These are phyloP conservation scores for Leucoma salicis DNA, from an alignment of 2,888 invertebrate genomes.

Conservation along the genomic window DNA sequence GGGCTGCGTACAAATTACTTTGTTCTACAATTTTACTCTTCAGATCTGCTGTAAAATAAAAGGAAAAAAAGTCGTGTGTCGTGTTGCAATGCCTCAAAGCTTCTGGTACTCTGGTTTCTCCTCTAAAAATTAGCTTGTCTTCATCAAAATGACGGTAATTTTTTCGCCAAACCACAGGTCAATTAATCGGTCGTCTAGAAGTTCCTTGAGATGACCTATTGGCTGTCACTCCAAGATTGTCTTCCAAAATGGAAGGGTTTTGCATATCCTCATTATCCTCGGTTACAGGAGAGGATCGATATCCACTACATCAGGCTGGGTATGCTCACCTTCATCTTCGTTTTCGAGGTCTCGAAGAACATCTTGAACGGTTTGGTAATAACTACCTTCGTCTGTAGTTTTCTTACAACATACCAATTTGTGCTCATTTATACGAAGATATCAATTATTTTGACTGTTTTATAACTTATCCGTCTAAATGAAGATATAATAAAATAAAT, in stretches of 20 bases:
- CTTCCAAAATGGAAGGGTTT: constrained; percentile 40
- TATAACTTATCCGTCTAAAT: constrained; percentile 35
- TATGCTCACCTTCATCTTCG: constrained; percentile 37
- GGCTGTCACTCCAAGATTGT: constrained; percentile 30
- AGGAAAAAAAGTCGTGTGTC: constrained; percentile 38
- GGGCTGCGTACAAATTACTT: constrained; percentile 38
- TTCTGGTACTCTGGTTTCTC: constrained; percentile 36
- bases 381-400: constrained; percentile 40
- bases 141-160: constrained; percentile 38
- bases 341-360: constrained; percentile 39
- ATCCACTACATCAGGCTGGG: constrained; percentile 30
- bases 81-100: constrained; percentile 32
- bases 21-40: constrained; percentile 37
- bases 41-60: constrained; percentile 39
- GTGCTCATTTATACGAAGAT: constrained; percentile 30
- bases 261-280: constrained; percentile 35
- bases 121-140: constrained; percentile 38
- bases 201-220: constrained; percentile 37
- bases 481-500: constrained; percentile 37
- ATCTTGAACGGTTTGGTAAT: constrained; percentile 40
- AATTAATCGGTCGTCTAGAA: constrained; percentile 31
- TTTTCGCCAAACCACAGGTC: constrained; percentile 38
- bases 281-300: constrained; percentile 37
- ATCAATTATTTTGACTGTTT: constrained; percentile 36
- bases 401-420: constrained; percentile 38